Evolutionary conservation across 2,797 vertebrate species (phyloP).

Genomic region (Cirrhinus mrigala): DNA sequence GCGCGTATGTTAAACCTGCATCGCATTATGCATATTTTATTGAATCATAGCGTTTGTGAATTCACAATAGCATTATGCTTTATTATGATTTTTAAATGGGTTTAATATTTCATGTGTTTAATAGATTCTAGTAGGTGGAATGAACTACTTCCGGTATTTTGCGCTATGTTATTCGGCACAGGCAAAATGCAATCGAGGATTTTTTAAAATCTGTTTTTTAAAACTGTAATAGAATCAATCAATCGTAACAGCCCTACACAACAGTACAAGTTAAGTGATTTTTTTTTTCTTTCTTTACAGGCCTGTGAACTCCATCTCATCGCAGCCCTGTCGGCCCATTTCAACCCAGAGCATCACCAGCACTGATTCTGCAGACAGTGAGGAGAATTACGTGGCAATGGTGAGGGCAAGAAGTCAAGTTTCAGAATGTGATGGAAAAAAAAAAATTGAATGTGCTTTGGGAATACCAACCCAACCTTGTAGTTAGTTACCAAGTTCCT

Average conservation of each 20-base stretch:
- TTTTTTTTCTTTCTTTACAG: conserved; percentile 70
- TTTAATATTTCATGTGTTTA: too few relatives aligned
- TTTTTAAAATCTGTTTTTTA: too few relatives aligned
- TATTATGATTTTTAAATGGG: too few relatives aligned
- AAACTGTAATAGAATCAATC: too few relatives aligned
- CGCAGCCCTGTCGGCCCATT: conserved; percentile 94
- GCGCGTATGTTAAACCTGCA: too few relatives aligned
- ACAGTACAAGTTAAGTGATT: background rate
- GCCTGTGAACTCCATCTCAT: conserved; percentile 87
- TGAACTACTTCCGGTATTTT: too few relatives aligned
- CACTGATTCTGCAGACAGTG: conserved; percentile 98
- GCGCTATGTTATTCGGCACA: too few relatives aligned
- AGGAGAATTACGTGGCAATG: conserved; percentile 99
- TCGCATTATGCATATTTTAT: too few relatives aligned
- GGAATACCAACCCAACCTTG: background rate
- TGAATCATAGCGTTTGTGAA: too few relatives aligned
- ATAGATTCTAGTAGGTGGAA: too few relatives aligned
- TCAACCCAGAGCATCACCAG: conserved; percentile 99
- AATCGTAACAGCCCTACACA: background rate
- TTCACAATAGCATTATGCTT: too few relatives aligned
- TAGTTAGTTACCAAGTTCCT: background rate
- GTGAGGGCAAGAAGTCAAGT: conserved; percentile 75
- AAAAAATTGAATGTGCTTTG: background rate
- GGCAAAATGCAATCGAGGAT: too few relatives aligned
- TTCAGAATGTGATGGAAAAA: background rate